Percentiles rank a stretch among this genome's conserved stretches.
These are phyloP conservation scores for Manduca sexta DNA, from an alignment of 1,140 invertebrate genomes.

Conservation along the genomic window DNA sequence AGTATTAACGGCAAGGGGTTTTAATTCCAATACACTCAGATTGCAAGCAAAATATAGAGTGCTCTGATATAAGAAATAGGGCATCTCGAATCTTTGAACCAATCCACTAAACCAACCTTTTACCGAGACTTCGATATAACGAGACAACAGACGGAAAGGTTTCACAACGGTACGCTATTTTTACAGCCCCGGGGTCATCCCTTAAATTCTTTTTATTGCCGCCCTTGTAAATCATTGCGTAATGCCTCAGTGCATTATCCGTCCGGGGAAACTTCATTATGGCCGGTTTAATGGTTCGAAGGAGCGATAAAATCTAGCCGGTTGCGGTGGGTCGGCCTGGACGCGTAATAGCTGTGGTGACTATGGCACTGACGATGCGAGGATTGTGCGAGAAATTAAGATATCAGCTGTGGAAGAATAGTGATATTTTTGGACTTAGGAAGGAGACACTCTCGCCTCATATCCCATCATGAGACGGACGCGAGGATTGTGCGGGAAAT, in stretches of 20 bases:
- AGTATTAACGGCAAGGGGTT: no score
- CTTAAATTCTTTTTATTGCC: constrained; percentile 72
- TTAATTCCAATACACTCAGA: no score
- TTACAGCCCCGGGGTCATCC: constrained; percentile 57
- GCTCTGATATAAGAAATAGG: no score
- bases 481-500: no score
- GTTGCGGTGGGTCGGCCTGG: constrained; percentile 24
- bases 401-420: no score
- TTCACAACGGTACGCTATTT: constrained; percentile 28
- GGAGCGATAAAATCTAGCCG: constrained; percentile 67
- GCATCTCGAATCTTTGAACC: no score
- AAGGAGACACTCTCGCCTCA: no score
- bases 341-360: constrained; percentile 25
- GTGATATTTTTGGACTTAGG: no score
- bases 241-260: constrained; percentile 67
- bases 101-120: neutral
- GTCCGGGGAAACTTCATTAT: constrained; percentile 67
- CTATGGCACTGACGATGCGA: constrained; percentile 5
- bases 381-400: neutral
- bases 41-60: no score
- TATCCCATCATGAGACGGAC: no score
- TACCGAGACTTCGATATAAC: neutral
- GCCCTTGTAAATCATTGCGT: constrained; percentile 68
- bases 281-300: constrained; percentile 69
- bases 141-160: neutral